Evolutionary conservation across 2,113 vertebrate genomes (phyloP).

Genomic region (Macrotus californicus): DNA sequence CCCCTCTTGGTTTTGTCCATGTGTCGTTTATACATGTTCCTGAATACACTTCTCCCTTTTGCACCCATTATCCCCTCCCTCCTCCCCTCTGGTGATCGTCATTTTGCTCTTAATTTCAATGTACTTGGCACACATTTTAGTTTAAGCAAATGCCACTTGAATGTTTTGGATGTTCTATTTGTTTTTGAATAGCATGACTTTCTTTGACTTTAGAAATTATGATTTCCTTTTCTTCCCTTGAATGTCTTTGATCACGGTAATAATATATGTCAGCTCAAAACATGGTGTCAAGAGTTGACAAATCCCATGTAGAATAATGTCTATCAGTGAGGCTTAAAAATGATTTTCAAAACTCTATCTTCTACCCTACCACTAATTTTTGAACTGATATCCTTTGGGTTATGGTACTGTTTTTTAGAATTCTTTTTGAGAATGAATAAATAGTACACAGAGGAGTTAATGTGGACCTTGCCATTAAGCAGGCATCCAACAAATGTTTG

Average conservation of each 20-base stretch:
- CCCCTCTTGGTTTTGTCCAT: no score
- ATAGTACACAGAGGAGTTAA: neutral
- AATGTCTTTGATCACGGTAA: neutral
- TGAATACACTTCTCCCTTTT: no score
- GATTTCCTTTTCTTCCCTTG: conserved; percentile 10
- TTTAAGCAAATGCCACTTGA: conserved; percentile 18
- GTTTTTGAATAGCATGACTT: neutral
- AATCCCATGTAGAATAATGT: neutral
- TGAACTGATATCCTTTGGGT: neutral
- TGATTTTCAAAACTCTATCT: neutral
- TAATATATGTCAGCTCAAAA: neutral
- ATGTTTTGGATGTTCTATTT: neutral
- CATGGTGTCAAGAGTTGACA: neutral
- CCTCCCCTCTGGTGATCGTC: no score
- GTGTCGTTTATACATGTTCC: no score
- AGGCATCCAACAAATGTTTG: neutral
- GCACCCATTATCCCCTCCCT: no score
- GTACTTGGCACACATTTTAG: neutral
- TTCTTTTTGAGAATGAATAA: neutral
- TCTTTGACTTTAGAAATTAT: conserved; percentile 10
- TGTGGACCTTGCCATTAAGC: neutral
- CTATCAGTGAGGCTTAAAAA: neutral
- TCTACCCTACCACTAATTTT: neutral
- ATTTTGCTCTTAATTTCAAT: no score
- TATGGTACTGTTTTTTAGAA: neutral